Percentiles rank a stretch among this genome's conserved stretches.
Evolutionary conservation across 2,797 vertebrate genomes (phyloP).

Genomic region (Gila robusta): DNA sequence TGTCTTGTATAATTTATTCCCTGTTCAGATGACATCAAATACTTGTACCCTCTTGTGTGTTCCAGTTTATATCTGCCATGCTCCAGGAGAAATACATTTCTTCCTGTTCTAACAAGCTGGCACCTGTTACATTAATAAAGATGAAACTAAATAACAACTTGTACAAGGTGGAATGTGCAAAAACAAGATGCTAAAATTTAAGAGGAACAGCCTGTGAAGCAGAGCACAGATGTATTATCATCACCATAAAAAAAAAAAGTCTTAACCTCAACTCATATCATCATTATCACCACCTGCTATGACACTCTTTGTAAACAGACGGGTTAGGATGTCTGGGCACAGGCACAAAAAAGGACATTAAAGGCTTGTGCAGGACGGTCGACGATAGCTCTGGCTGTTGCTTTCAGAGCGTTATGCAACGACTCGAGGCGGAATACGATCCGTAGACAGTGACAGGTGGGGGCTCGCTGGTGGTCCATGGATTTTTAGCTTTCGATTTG

Average conservation of each 20-base stretch:
- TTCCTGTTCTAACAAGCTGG: conserved; percentile 75
- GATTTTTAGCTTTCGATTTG: conserved; percentile 41
- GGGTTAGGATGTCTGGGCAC: conserved; percentile 66
- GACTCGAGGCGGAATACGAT: conserved; percentile 56
- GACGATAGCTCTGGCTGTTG: conserved; percentile 69
- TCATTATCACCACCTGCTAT: conserved; percentile 62
- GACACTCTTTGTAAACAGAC: conserved; percentile 69
- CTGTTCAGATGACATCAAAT: conserved; percentile 65
- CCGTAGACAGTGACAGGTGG: conserved; percentile 51
- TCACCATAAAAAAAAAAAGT: conserved; percentile 55
- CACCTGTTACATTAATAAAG: conserved; percentile 85
- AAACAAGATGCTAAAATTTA: conserved; percentile 61
- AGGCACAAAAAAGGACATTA: conserved; percentile 53
- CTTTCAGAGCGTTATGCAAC: conserved; percentile 73
- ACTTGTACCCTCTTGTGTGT: conserved; percentile 61
- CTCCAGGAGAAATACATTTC: conserved; percentile 70
- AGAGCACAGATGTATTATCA: conserved; percentile 68
- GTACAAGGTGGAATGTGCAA: conserved; percentile 56
- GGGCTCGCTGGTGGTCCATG: conserved; percentile 30
- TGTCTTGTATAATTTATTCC: conserved; percentile 68
- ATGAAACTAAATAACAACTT: conserved; percentile 66
- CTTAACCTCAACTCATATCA: conserved; percentile 57
- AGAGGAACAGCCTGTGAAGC: conserved; percentile 33
- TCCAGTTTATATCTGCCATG: conserved; percentile 63
- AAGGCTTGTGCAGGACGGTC: conserved; percentile 67